phyloP scores from a whole-genome alignment of 2,797 vertebrate genomes.

The Enteromius paludinosus region DNA sequence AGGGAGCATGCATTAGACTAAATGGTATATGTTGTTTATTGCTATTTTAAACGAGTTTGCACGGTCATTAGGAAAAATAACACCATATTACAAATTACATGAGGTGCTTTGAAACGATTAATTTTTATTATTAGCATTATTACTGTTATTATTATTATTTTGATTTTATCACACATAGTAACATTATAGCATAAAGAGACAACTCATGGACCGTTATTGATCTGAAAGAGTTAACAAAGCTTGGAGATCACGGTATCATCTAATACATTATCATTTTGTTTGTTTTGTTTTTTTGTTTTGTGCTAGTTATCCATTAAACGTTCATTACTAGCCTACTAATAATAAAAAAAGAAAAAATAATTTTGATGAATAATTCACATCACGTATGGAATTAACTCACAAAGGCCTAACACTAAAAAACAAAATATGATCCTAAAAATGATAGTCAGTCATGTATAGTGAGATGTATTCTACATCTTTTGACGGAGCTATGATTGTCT shows the following conservation, averaged over 20 bases:
- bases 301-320: neutral
- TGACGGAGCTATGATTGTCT: neutral
- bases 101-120: conserved; percentile 5
- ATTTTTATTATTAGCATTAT: conserved; percentile 14
- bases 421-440: neutral
- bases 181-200: neutral
- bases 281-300: neutral
- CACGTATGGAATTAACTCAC: neutral
- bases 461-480: neutral
- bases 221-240: too few relatives aligned
- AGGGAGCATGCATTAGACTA: conserved; percentile 36
- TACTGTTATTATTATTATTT: neutral
- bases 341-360: neutral
- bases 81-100: neutral
- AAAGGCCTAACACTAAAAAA: neutral
- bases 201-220: neutral
- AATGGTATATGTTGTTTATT: conserved; percentile 10
- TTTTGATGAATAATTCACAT: conserved; percentile 3
- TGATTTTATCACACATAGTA: neutral
- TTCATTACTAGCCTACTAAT: neutral
- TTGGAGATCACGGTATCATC: neutral
- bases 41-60: conserved; percentile 5
- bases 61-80: conserved; percentile 1
- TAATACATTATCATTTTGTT: neutral
- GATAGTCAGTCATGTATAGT: neutral